Base-by-base conservation (phyloP, 1,140 invertebrate species). In the Manduca sexta region DNA sequence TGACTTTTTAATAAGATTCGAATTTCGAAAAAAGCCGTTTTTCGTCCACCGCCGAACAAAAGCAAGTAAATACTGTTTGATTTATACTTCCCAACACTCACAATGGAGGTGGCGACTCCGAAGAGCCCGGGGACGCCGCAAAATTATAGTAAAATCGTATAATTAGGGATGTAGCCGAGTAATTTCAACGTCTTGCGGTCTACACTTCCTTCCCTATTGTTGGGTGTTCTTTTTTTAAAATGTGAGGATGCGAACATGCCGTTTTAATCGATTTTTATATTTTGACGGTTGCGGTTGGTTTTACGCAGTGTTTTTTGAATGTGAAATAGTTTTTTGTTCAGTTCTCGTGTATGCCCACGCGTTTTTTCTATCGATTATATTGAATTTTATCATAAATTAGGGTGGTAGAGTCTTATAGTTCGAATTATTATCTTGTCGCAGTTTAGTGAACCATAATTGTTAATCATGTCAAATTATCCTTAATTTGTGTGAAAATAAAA, bases 281-380 rank as follows among this genome's bases (percentile, higher is more conserved):
- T 77, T 80, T 80, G 76, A 83, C 76, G 79, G 73, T 72, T 83
- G 79, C 66, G 79, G 79, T 80, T 64, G 55, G 43, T 34, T 8
- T 26, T 46, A 46, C 50, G 57, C 61, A 64, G 67, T n/a, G n/a
- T 69, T 75, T 69, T 71, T 71, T 53, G 43, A 44, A 60, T 68
- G 62, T 56, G 60, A 69, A 70, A 42, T 47, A 10, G 40, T 65
- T 73, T 75, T 75, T 67, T 68, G 29, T 31, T 17, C 0, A 15
- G 37, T 52, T 66, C 65, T 55, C 60, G 49, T 35, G 67, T 43
- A 54, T 64, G 45, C 49, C 49, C n/a, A 10, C 16, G 26, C 52
- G 13, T 31, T 29, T 58, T 52, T 58, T 58, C 35, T 30, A 16
- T 14, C 14, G 6, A 13, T 12, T 14, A n/a, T 14, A 35, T 35